A percentile compares a stretch with the other conserved stretches of the same genome.
Evolutionary conservation across 2,113 vertebrate genomes (phyloP).

Genomic region (Oryzias curvinotus): DNA sequence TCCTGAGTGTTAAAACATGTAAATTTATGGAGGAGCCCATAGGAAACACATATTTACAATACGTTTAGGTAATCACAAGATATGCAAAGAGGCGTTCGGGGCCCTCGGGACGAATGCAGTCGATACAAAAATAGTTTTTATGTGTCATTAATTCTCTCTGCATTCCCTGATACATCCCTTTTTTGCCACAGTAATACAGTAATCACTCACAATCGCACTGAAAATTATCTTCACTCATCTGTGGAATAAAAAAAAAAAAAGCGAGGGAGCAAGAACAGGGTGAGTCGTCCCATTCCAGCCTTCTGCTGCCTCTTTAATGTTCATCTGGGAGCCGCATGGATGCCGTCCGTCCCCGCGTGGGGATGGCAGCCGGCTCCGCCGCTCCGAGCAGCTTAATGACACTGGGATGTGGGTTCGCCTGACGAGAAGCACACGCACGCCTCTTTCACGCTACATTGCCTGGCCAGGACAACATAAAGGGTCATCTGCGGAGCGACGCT

Average conservation of each 20-base stretch:
- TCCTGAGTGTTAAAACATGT: constrained; percentile 82
- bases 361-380: constrained; percentile 60
- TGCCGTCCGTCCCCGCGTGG: constrained; percentile 57
- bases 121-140: constrained; percentile 86
- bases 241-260: constrained; percentile 81
- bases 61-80: constrained; percentile 90
- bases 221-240: constrained; percentile 94
- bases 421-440: constrained; percentile 37
- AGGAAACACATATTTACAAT: constrained; percentile 86
- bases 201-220: constrained; percentile 95
- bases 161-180: constrained; percentile 86
- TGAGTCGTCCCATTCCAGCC: constrained; percentile 67
- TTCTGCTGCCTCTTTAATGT: constrained; percentile 82
- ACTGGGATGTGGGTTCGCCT: constrained; percentile 72
- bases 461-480: constrained; percentile 70
- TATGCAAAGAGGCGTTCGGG: constrained; percentile 75
- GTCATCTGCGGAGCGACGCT: constrained; percentile 65
- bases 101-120: constrained; percentile 84
- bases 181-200: constrained; percentile 91
- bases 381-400: constrained; percentile 79
- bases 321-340: constrained; percentile 76
- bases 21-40: constrained; percentile 83
- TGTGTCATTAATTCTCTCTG: constrained; percentile 96
- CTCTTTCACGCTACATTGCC: constrained; percentile 80
- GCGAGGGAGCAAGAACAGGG: constrained; percentile 66